These are phyloP conservation scores for Lepidocolaptes lacrymiger DNA, from an alignment of 2,797 vertebrate species.

Conservation along the genomic window DNA sequence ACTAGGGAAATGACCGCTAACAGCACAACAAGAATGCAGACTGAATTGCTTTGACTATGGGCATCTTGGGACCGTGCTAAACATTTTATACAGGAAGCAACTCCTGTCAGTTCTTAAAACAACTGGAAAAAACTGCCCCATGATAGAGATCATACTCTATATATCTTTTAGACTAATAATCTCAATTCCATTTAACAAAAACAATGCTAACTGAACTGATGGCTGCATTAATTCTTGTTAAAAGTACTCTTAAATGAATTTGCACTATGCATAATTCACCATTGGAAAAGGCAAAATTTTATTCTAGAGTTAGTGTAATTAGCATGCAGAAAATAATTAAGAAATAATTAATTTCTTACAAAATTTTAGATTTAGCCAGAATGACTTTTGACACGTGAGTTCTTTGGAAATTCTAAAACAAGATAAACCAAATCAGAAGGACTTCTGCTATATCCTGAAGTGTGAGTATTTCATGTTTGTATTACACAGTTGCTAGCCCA, in stretches of 20 bases:
- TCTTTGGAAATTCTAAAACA: neutral
- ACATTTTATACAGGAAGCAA: neutral
- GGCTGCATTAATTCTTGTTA: neutral
- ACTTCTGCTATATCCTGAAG: neutral
- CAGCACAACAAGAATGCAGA: slow-evolving; percentile 34
- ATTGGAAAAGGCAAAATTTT: neutral
- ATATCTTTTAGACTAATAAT: neutral
- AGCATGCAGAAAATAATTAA: neutral
- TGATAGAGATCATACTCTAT: neutral
- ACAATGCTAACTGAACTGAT: neutral
- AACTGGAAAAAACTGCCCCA: neutral
- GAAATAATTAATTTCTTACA: neutral
- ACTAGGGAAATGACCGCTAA: slow-evolving; percentile 21
- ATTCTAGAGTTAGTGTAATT: slow-evolving; percentile 17
- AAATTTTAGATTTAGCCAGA: neutral
- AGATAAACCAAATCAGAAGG: neutral
- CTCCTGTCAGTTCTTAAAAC: slow-evolving; percentile 21
- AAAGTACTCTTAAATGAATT: neutral
- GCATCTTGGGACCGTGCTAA: slow-evolving; percentile 40
- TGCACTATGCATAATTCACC: neutral
- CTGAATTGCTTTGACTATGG: slow-evolving; percentile 43
- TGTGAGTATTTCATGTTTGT: neutral
- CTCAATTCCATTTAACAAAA: neutral
- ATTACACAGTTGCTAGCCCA: neutral
- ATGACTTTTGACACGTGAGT: neutral